Evolutionary conservation across 2,113 vertebrate genomes (phyloP).

Genomic region (Pogona vitticeps): DNA sequence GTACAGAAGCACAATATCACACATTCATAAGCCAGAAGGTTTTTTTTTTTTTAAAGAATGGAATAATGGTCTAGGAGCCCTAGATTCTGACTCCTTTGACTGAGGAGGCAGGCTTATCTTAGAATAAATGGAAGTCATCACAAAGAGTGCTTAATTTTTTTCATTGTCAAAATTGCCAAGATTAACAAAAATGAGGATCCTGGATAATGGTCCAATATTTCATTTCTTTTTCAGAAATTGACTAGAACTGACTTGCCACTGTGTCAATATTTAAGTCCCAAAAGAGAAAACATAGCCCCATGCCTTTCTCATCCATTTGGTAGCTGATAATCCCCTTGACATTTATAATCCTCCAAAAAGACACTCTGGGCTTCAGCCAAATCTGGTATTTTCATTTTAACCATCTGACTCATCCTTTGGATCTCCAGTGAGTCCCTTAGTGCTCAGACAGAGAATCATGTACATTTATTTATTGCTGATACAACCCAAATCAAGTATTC

Average conservation of each 20-base stretch:
- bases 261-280: not conserved
- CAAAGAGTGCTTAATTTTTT: not conserved
- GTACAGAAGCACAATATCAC: no score
- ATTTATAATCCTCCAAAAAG: slow-evolving; percentile 19
- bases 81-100: not conserved
- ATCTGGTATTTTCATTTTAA: slow-evolving; percentile 45
- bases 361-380: slow-evolving; percentile 27
- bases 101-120: not conserved
- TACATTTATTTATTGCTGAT: not conserved
- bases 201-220: not conserved
- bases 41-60: no score
- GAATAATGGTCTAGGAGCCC: not conserved
- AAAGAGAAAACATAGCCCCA: slow-evolving; percentile 30
- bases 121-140: not conserved
- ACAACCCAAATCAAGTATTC: not conserved
- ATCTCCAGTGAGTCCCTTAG: not conserved
- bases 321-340: slow-evolving; percentile 38
- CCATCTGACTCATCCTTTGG: slow-evolving; percentile 29
- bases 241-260: not conserved
- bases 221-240: not conserved
- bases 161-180: not conserved
- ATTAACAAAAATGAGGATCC: not conserved
- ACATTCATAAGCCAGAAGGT: no score
- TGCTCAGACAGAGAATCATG: slow-evolving; percentile 21
- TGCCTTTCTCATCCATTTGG: slow-evolving; percentile 19